Evolutionary conservation across 2,888 invertebrate species (phyloP), one percentile per base, ranked within the genome.

Genomic region (Hyles lineata): DNA sequence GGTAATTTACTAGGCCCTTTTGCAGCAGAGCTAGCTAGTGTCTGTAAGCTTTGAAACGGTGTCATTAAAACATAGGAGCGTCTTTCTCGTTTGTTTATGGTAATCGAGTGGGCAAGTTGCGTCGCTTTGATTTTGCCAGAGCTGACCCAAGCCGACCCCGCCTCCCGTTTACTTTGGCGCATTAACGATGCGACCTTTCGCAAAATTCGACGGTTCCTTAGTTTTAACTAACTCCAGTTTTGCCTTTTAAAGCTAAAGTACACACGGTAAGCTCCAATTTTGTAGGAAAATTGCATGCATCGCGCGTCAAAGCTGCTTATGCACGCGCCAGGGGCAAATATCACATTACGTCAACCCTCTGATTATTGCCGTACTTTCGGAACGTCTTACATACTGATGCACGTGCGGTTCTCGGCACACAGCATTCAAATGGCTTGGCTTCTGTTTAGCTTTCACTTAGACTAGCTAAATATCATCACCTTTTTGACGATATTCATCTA

Each of bases 71-170:
- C 90, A 87, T 85, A 80, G 88, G 76, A 89, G 89, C 88, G 89
- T 89, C 92, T 90, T 91, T 85, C 89, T 86, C 86, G 94, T 93
- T 93, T 93, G 93, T 91, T 90, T 93, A 93, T 94, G 94, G 86
- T 89, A 93, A 94, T 93, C 86, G 87, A 89, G 90, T 90, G 90
- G 92, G 91, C 91, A 91, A 93, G 90, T 92, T 92, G 85, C 83
- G 83, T 85, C 85, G 89, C 92, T 92, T 92, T 92, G 92, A 92
- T 93, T 93, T 84, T 84, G 82, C 77, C 74, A 82, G 85, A 85
- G 82, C 81, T 82, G 85, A 83, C 84, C 87, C 82, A 82, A 77
- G 79, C 80, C 80, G 81, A 81, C 79, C 85, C 85, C 88, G 87
- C 89, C 89, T 62, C 85, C 77, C 80, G 89, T 92, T 93, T 91